Percentiles rank a stretch among this genome's conserved stretches.
These are phyloP conservation scores for Falco columbarius DNA, from an alignment of 2,797 vertebrate genomes.

Conservation along the genomic window DNA sequence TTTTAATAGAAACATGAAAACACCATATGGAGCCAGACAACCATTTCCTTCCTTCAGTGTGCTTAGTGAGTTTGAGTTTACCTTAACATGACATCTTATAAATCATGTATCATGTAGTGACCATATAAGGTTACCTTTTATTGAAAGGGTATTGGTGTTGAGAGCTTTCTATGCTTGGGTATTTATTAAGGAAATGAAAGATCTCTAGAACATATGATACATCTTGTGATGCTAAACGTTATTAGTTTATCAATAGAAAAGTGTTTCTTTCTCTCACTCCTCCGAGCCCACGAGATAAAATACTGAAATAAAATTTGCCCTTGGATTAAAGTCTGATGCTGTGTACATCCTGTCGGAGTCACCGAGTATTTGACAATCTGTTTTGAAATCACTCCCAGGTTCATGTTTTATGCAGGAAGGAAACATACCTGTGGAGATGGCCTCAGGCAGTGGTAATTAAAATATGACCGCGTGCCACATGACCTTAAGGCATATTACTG, in stretches of 20 bases:
- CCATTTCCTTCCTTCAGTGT: slow-evolving; percentile 50
- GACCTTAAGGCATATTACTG: slow-evolving; percentile 70
- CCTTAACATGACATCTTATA: slow-evolving; percentile 70
- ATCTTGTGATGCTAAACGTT: slow-evolving; percentile 5
- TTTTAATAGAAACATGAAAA: slow-evolving; percentile 70
- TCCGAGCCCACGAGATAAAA: slow-evolving; percentile 44
- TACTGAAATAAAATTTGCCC: slow-evolving; percentile 53
- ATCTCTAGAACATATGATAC: slow-evolving; percentile 7
- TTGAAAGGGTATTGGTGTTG: slow-evolving; percentile 69
- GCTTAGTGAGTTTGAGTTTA: slow-evolving; percentile 56
- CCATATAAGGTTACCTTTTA: slow-evolving; percentile 69
- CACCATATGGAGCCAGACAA: slow-evolving; percentile 63
- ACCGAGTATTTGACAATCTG: slow-evolving; percentile 36
- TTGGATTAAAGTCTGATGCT: slow-evolving; percentile 58
- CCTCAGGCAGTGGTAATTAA: slow-evolving; percentile 74
- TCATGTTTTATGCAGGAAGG: slow-evolving; percentile 78
- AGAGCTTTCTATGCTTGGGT: slow-evolving; percentile 36
- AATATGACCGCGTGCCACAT: slow-evolving; percentile 66
- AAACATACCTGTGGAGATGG: slow-evolving; percentile 76
- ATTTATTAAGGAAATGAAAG: slow-evolving; percentile 73
- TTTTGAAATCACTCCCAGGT: slow-evolving; percentile 61
- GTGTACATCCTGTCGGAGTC: slow-evolving; percentile 54
- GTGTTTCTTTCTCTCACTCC: neutral
- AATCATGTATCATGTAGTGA: slow-evolving; percentile 70
- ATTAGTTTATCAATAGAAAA: slow-evolving; percentile 58